Evolutionary conservation across 2,113 vertebrate species (phyloP).

Genomic region (Syngnathus floridae): DNA sequence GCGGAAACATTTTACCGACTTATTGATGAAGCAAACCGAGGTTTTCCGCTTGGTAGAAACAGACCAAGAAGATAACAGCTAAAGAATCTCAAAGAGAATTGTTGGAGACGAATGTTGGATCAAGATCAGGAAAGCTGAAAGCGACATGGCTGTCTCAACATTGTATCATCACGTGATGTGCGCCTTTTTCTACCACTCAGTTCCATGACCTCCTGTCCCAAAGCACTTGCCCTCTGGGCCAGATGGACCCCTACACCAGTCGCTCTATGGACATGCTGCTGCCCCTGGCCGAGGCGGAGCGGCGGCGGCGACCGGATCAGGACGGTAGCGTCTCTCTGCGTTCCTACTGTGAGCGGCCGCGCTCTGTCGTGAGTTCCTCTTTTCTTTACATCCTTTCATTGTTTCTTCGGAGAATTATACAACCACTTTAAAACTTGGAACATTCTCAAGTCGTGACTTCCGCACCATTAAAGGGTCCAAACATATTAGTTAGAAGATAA

Average conservation of each 20-base stretch:
- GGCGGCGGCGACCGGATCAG: slow-evolving; percentile 74
- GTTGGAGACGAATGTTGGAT: slow-evolving; percentile 37
- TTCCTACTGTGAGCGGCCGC: slow-evolving; percentile 71
- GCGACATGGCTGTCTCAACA: slow-evolving; percentile 29
- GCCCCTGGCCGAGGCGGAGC: slow-evolving; percentile 70
- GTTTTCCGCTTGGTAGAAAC: not conserved
- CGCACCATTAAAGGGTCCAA: too few species aligned
- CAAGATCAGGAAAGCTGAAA: slow-evolving; percentile 21
- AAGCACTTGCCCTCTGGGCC: slow-evolving; percentile 78
- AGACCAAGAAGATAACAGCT: not conserved
- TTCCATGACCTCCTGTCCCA: slow-evolving; percentile 89
- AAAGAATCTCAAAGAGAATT: slow-evolving; percentile 25
- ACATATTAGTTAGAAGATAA: too few species aligned
- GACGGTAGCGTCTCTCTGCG: slow-evolving; percentile 69
- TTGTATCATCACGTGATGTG: slow-evolving; percentile 24
- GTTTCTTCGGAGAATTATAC: not conserved
- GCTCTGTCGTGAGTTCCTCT: slow-evolving; percentile 56
- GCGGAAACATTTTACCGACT: not conserved
- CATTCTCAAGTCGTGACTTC: not conserved
- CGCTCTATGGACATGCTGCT: slow-evolving; percentile 85
- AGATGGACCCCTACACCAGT: slow-evolving; percentile 82
- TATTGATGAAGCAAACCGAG: not conserved
- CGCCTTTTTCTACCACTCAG: slow-evolving; percentile 59
- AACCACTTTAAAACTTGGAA: not conserved
- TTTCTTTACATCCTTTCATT: not conserved